Evolutionary conservation across 1,140 invertebrate genomes (phyloP), one percentile per base, ranked within the genome.

Genomic region (Stenopsyche tienmushanensis): DNA sequence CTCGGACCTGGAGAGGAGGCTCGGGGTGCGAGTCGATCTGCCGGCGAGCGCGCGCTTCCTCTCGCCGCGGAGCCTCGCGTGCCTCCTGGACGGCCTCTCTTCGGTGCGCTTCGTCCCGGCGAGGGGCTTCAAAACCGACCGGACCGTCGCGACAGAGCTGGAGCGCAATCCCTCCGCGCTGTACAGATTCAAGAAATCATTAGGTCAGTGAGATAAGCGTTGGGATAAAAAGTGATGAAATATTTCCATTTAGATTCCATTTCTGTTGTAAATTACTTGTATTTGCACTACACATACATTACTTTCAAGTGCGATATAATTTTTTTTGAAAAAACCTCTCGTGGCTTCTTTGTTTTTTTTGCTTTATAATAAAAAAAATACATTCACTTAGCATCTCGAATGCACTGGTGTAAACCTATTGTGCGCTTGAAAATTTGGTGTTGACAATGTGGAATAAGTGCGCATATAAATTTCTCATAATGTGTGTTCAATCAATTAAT

Each of bases 71-170:
- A n/a, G 18, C 54, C 29, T 24, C 34, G 0, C 2, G 1, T 20
- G 53, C 25, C 29, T 70, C n/a, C 8, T 72, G 0, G 72, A 64
- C 10, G 73, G 73, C 67, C 23, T 77, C 57, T 67, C 55, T 7
- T 72, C 72, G 53, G 72, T 67, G n/a, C 83, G 82, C 66, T 77
- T 80, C 62, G 72, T 84, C 8, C 83, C 84, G 76, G 77, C 84
- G 10, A 80, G 88, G 62, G 81, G 82, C 29, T 93, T 93, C 72
- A 93, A 92, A 76, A 92, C 90, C 3, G 85, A 90, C 67, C 77
- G 90, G 64, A 85, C 82, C 49, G 80, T 88, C 7, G 82, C 86
- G 67, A 83, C 86, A 0, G 90, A 92, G 71, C 72, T 84, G 39
- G 81, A 85, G 60, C 79, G 89, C 66, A 91, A 90, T 77, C 88